phyloP scores from a whole-genome alignment of 2,888 invertebrate species.

The Diaperis boleti region DNA sequence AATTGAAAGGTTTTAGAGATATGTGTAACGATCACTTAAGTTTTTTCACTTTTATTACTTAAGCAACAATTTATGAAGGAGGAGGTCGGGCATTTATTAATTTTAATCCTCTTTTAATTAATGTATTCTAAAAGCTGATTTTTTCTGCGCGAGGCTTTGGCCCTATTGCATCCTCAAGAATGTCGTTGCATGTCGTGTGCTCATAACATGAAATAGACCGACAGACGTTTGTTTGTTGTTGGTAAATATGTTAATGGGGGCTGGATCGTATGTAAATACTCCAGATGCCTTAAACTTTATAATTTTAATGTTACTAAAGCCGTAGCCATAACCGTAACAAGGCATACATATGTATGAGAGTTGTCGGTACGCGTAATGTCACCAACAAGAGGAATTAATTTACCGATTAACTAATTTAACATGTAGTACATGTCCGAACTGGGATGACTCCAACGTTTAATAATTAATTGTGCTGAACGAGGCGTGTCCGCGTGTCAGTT shows the following conservation, averaged over 20 bases:
- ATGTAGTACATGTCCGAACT: slow-evolving; percentile 14
- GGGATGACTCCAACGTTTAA: slow-evolving; percentile 1
- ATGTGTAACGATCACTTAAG: no score
- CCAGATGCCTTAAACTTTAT: slow-evolving; percentile 47
- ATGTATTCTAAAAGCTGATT: no score
- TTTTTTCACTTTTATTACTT: no score
- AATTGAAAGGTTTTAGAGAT: neutral
- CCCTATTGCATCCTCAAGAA: slow-evolving; percentile 39
- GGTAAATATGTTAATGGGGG: slow-evolving; percentile 49
- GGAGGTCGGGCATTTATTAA: no score
- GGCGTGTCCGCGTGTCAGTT: neutral
- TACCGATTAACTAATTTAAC: slow-evolving; percentile 32
- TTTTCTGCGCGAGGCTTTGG: no score
- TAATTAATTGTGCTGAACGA: slow-evolving; percentile 20
- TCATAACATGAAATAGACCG: slow-evolving; percentile 52
- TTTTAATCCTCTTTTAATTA: no score
- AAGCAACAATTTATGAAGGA: no score
- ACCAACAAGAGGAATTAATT: slow-evolving; percentile 30
- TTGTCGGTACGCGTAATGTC: slow-evolving; percentile 25
- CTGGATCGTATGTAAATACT: slow-evolving; percentile 49
- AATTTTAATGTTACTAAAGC: slow-evolving; percentile 42
- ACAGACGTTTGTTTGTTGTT: slow-evolving; percentile 49
- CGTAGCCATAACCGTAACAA: slow-evolving; percentile 36
- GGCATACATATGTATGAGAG: slow-evolving; percentile 26
- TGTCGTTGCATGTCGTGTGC: slow-evolving; percentile 45